Base-by-base conservation (phyloP, 2,797 vertebrate genomes). In the Spinus pinus region DNA sequence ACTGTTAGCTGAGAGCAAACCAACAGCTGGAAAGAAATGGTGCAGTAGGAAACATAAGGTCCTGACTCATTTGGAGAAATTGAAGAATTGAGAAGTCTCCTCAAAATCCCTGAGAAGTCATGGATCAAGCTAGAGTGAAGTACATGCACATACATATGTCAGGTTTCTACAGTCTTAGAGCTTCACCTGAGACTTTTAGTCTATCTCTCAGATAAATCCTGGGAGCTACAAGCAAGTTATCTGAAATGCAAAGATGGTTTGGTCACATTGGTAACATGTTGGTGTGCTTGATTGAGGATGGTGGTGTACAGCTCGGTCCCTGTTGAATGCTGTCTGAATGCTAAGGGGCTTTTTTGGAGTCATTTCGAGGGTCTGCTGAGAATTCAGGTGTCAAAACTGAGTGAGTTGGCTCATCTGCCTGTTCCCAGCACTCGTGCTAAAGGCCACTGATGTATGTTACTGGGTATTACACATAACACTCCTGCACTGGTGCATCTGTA, bases 91-190 rank as follows among this genome's bases (percentile, higher is more conserved):
- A 42, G 46, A 71, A 71, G 41, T 6, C 25, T 75, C 23, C 4
- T 69, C 39, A 80, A 73, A 70, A 80, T 75, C 30, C 47, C 47
- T 31, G 18, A 13, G 28, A 79, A 84, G 33, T 6, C 42, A n/a
- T 25, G 21, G 19, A 9, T 61, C 35, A 30, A n/a, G 20, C 53
- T 66, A 31, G 16, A 53, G 0, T 58, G 31, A 51, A 70, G 31
- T 28, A 7, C 15, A 2, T 12, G 14, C 6, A 15, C 0, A 1
- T 72, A 27, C 12, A 2, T 18, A 3, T 18, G 51, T 19, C 24
- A 24, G 15, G 4, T 66, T 83, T 81, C 41, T 67, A 8, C 39
- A 44, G 56, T 11, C 49, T 49, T n/a, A 14, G 28, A 74, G 49
- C 41, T 77, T 92, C 0, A 0, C 8, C 19, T 28, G 42, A 61